phyloP scores from a whole-genome alignment of 1,140 invertebrate species.

The Achatina immaculata region DNA sequence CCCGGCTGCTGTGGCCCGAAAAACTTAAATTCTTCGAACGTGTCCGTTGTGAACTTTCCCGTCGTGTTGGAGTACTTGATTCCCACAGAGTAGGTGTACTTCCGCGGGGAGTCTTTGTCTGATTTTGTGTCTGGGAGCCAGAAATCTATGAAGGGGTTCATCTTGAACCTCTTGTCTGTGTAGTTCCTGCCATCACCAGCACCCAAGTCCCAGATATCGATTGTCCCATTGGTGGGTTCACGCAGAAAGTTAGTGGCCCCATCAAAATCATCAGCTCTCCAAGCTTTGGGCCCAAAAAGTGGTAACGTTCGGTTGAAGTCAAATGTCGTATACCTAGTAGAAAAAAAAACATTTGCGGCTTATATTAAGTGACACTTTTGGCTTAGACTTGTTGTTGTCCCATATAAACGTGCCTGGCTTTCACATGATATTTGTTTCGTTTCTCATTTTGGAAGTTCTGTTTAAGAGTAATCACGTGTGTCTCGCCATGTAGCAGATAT shows the following conservation, averaged over 20 bases:
- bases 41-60: slow-evolving; percentile 11
- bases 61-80: slow-evolving; percentile 95
- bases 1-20: slow-evolving; percentile 71
- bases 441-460: too few relatives aligned
- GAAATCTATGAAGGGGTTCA: slow-evolving; percentile 89
- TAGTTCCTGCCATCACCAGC: slow-evolving; percentile 84
- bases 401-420: not conserved
- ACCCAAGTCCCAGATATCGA: slow-evolving; percentile 68
- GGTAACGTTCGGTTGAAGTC: slow-evolving; percentile 98
- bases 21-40: slow-evolving; percentile 51
- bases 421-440: not conserved
- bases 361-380: too few relatives aligned
- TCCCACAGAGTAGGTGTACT: slow-evolving; percentile 83
- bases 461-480: too few relatives aligned
- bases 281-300: slow-evolving; percentile 93
- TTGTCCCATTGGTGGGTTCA: slow-evolving; percentile 70
- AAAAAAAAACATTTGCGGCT: not conserved
- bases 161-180: slow-evolving; percentile 88
- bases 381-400: too few relatives aligned
- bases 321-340: slow-evolving; percentile 79
- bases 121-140: slow-evolving; percentile 81
- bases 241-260: slow-evolving; percentile 71
- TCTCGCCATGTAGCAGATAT: too few relatives aligned
- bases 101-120: slow-evolving; percentile 86
- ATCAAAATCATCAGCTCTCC: slow-evolving; percentile 70